Evolutionary conservation across 2,888 invertebrate genomes (phyloP), one percentile per base, ranked within the genome.

Genomic region (Rutpela maculata): DNA sequence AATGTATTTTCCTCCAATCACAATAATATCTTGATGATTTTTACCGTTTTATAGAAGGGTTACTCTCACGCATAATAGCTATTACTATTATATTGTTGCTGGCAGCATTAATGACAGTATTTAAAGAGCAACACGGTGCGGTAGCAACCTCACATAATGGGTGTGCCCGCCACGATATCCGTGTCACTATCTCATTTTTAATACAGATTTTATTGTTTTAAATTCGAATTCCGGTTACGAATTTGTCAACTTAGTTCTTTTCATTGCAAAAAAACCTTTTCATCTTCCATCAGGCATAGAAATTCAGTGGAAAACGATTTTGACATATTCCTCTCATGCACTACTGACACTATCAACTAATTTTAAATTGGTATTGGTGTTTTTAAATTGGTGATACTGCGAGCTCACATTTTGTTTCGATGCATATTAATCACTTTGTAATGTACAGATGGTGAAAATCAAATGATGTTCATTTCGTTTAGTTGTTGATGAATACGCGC

Each of bases 401-500:
- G 26, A 56, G 56, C 31, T 68, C 68, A 18, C 57, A 12, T 68
- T 68, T 68, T 38, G 22, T 38, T 50, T 3, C 68, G n/a, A 57
- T 68, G 68, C 56, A 68, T 68, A 68, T 68, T 68, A 57, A 68
- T 68, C 50, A 68, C 15, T 56, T 68, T 68, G 68, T 68, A 68
- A 68, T 38, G 67, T 43, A 50, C 50, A 50, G 50, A 22, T 55
- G 56, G 15, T 22, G 31, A n/a, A 38, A 68, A 68, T 55, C 57
- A 57, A 68, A 22, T 57, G 19, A 18, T 68, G 55, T 68, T 55
- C 17, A 55, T 57, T 22, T 68, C 17, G 43, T 17, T 70, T 26
- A 57, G 56, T 68, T 68, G 17, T 68, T 50, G 63, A 10, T 18
- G 63, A 65, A 65, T 38, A 35, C 11, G 2, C 1, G 18, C 38